Evolutionary conservation across 92 coral and sea anemone species (phyloP).

Genomic region (Palythoa heliodiscus): DNA sequence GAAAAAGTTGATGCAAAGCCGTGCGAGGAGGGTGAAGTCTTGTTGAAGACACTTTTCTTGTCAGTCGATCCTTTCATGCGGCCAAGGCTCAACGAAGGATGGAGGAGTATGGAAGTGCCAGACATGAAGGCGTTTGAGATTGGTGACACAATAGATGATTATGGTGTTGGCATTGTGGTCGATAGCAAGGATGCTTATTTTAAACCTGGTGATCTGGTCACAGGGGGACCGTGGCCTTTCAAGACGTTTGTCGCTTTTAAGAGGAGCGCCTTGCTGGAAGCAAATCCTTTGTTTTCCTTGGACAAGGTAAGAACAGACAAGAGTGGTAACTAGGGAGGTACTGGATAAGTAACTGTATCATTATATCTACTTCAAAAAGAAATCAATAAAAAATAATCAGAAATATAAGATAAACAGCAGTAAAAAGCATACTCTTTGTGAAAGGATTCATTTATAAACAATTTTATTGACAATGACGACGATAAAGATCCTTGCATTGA

Average conservation of each 20-base stretch:
- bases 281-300: background rate
- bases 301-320: background rate
- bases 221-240: constrained; percentile 64
- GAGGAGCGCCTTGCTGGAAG: background rate
- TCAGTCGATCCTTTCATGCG: constrained; percentile 93
- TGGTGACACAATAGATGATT: constrained; percentile 56
- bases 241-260: constrained; percentile 53
- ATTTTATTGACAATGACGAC: too few relatives aligned
- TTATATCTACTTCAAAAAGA: too few relatives aligned
- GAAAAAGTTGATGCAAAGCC: constrained; percentile 46
- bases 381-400: too few relatives aligned
- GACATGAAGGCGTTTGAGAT: constrained; percentile 57
- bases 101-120: background rate
- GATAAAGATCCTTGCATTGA: too few relatives aligned
- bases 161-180: constrained; percentile 67
- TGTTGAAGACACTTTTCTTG: constrained; percentile 71
- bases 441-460: too few relatives aligned
- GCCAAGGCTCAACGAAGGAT: constrained; percentile 64
- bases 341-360: too few relatives aligned
- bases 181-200: constrained; percentile 56
- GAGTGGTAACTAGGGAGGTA: too few relatives aligned
- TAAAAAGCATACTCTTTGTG: too few relatives aligned
- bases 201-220: constrained; percentile 65
- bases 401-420: too few relatives aligned
- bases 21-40: constrained; percentile 70